Base-by-base conservation (phyloP, 2,113 vertebrate genomes). In the Alethe diademata region DNA sequence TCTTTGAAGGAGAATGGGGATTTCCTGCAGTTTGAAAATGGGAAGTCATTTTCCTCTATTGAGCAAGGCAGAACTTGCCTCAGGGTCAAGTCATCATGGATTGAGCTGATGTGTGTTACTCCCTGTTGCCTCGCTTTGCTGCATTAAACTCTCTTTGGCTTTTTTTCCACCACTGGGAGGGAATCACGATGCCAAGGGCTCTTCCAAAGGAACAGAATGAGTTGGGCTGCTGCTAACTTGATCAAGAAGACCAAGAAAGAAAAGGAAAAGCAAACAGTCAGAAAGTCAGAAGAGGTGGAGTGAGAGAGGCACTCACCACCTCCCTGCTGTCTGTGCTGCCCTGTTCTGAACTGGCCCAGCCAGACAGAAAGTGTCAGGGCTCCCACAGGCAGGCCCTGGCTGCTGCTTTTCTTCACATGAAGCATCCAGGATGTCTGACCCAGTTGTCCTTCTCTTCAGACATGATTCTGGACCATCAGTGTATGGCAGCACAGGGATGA, bases 31-130 rank as follows among this genome's bases (percentile, higher is more conserved):
- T 92, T 92, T 88, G 67, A 93, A 92, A 96, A 97, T 95, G 84
- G 89, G 96, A 98, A 97, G 90, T 96, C 47, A 78, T 94, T 97
- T 76, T 43, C 92, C 22, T 43, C n/a, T 88, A 38, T 86, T 82
- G 80, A 97, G 80, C 79, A 92, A 97, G 79, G 84, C 90, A 90
- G 90, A 91, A 65, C 92, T 92, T 50, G 40, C 69, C 73, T 92
- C 33, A 43, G 45, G 28, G 50, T 93, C 71, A 31, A 64, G 45
- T 60, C 81, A 66, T 74, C 54, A 14, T 33, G 36, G 75, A 48
- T 48, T 69, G 35, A 85, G 24, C 65, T 86, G 74, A 84, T 54
- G 35, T 50, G 47, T 80, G 23, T 58, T 35, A 28, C 28, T 85
- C 60, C 29, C 57, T 62, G 4, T 38, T 71, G n/a, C 62, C 47